Evolutionary conservation across 1,140 invertebrate species (phyloP), one percentile per base, ranked within the genome.

Genomic region (Daktulosphaira vitifoliae): DNA sequence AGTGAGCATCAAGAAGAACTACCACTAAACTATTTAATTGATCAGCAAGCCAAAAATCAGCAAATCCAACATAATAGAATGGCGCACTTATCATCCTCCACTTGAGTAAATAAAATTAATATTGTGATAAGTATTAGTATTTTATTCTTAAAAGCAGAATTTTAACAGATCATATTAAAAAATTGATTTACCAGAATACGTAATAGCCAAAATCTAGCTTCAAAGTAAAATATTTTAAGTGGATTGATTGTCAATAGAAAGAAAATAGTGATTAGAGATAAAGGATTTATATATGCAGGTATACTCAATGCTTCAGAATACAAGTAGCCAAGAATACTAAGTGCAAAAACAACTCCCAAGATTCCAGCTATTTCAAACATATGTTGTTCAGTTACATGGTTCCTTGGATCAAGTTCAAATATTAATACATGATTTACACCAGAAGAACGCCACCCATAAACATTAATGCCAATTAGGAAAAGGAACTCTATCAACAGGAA

Each of bases 11-110:
- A 22, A 87, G 73, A 33, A 96, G 77, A 15, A 87, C 85, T 13
- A 81, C 81, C 2, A 82, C 81, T 38, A 94, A 74, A 69, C 88
- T 91, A 72, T 89, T 92, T 26, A 96, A 78, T 74, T 95, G 91
- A 78, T 95, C 91, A 62, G 88, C 92, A 65, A 95, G 81, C 92
- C 92, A 95, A 78, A 95, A 95, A 76, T 95, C 90, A 56, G 91
- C 89, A 73, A 95, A 95, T 13, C 82, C 83, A 15, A 95, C 92
- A 71, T 85, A 82, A 68, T 88, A 86, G 72, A 94, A 88, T 9
- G 91, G 91, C 1, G 92, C 87, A 5, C 81, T 79, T 65, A 91
- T 72, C 66, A 90, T 84, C 18, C 87, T 79, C 50, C 82, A 77
- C 82, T 78, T 66, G 26, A 72, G 68, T 33, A 11, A 66, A 22